phyloP scores from a whole-genome alignment of 2,797 vertebrate genomes.

The Decapterus maruadsi region DNA sequence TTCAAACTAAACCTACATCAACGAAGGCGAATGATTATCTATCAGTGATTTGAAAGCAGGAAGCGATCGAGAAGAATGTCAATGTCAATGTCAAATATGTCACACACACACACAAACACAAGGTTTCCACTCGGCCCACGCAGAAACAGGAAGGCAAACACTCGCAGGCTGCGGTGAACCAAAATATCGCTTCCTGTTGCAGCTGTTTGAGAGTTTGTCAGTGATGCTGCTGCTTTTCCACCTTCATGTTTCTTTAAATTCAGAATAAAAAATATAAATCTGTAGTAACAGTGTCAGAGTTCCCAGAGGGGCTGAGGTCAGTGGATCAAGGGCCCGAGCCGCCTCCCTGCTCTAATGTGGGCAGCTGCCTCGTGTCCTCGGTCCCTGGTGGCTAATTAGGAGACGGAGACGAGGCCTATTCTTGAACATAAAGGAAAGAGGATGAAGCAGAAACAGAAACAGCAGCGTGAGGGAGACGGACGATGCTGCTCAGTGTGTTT shows the following conservation, averaged over 20 bases:
- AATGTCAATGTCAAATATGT: too few species aligned
- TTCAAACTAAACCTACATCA: too few species aligned
- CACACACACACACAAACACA: too few species aligned
- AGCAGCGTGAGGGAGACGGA: too few species aligned
- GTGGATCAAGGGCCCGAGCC: slow-evolving; percentile 10
- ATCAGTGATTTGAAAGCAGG: slow-evolving; percentile 7
- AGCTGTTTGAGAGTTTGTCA: not conserved
- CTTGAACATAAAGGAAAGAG: slow-evolving; percentile 50
- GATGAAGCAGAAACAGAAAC: too few species aligned
- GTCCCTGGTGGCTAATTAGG: slow-evolving; percentile 72
- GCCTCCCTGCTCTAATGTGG: slow-evolving; percentile 22
- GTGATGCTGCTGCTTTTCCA: not conserved
- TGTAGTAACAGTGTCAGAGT: not conserved
- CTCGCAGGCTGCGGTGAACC: slow-evolving; percentile 31
- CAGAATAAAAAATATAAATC: not conserved
- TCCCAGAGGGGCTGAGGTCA: not conserved
- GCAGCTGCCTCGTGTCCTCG: slow-evolving; percentile 49
- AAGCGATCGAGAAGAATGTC: slow-evolving; percentile 16
- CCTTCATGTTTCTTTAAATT: not conserved
- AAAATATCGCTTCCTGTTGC: slow-evolving; percentile 68
- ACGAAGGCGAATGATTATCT: not conserved
- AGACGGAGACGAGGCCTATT: slow-evolving; percentile 33
- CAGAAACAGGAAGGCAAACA: slow-evolving; percentile 70
- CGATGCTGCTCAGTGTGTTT: not conserved
- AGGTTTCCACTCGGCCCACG: slow-evolving; percentile 13